Evolutionary conservation across 2,797 vertebrate genomes (phyloP).

Genomic region (Streptopelia turtur): DNA sequence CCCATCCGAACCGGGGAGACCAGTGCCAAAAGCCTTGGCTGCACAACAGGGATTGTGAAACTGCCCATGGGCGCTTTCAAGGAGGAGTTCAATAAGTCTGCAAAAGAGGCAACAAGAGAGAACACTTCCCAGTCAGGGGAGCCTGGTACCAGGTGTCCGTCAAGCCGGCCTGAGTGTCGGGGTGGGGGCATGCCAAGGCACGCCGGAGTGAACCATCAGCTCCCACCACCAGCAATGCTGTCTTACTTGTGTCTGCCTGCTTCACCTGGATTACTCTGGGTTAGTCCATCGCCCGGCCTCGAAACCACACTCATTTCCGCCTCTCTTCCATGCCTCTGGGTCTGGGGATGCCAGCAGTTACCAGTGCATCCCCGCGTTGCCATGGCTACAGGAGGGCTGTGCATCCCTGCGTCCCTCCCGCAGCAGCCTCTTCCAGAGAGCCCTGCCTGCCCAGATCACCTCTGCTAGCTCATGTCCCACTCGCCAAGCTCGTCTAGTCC

Average conservation of each 20-base stretch:
- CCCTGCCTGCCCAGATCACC: background rate
- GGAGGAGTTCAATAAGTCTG: background rate
- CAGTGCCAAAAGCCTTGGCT: fast-evolving
- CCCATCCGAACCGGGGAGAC: fast-evolving
- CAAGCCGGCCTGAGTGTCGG: fast-evolving
- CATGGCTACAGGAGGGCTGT: background rate
- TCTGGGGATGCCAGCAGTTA: background rate
- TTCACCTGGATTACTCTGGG: background rate
- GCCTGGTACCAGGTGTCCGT: background rate
- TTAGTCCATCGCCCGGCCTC: background rate
- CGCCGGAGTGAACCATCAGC: background rate
- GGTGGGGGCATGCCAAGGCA: fast-evolving
- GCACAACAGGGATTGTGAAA: background rate
- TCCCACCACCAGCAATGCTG: background rate
- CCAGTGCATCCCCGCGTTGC: background rate
- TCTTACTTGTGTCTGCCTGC: fast-evolving
- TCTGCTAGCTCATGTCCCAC: background rate
- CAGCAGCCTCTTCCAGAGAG: background rate
- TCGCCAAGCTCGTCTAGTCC: background rate
- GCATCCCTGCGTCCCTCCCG: background rate
- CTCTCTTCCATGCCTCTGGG: fast-evolving
- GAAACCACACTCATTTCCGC: background rate
- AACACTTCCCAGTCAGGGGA: background rate
- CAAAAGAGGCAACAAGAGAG: background rate
- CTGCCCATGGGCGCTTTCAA: fast-evolving